These are phyloP conservation scores for Lumbricus terrestris DNA, from an alignment of 2,888 invertebrate species.

Conservation along the genomic window DNA sequence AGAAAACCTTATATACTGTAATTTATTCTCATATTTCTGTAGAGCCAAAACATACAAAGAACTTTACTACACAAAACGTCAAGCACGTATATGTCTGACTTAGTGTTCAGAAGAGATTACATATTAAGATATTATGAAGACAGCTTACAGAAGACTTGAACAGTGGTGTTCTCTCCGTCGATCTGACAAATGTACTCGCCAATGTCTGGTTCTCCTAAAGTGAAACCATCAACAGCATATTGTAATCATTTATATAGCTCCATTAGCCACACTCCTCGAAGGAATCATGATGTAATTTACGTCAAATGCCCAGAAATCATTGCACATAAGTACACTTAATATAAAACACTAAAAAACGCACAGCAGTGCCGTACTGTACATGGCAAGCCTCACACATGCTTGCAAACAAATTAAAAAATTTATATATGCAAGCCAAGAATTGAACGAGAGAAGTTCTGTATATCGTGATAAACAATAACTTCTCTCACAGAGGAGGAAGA, in stretches of 20 bases:
- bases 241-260: not conserved
- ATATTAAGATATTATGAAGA: not conserved
- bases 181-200: conserved; percentile 26
- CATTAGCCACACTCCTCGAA: not conserved
- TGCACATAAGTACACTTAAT: no score
- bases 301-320: no score
- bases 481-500: no score
- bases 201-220: conserved; percentile 24
- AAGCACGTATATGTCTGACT: no score
- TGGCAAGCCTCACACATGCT: no score
- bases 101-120: not conserved
- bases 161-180: not conserved
- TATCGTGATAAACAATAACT: no score
- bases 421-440: no score
- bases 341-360: no score
- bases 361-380: no score
- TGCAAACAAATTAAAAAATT: no score
- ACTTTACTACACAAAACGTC: not conserved
- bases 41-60: not conserved
- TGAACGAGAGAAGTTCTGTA: no score
- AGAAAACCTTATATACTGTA: not conserved
- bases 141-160: not conserved
- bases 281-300: not conserved
- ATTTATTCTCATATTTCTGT: not conserved
- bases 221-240: not conserved